These are phyloP conservation scores for Heterocephalus glaber DNA, from an alignment of 2,113 vertebrate genomes.

Conservation along the genomic window DNA sequence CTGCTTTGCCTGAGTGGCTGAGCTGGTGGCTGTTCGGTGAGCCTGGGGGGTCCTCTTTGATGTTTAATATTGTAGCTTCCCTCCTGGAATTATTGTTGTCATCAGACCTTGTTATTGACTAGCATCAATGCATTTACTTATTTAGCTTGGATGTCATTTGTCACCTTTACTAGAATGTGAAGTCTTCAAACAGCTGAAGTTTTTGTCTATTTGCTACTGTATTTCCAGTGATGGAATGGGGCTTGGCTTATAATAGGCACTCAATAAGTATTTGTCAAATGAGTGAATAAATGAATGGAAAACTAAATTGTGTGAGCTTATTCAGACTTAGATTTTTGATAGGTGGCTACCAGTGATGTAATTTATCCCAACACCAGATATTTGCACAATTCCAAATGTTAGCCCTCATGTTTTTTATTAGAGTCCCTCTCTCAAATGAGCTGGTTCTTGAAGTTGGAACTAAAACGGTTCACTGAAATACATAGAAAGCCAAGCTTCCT, in stretches of 20 bases:
- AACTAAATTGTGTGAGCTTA: background rate
- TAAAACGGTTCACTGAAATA: background rate
- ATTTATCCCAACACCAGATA: background rate
- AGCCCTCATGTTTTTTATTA: slow-evolving; percentile 21
- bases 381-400: slow-evolving; percentile 44
- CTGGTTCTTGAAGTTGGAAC: slow-evolving; percentile 46
- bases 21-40: too few species aligned
- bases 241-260: background rate
- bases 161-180: background rate
- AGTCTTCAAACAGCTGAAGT: background rate
- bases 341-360: background rate
- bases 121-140: background rate
- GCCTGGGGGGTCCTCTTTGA: too few species aligned
- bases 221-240: background rate
- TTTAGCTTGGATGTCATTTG: background rate
- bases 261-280: background rate
- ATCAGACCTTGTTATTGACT: background rate
- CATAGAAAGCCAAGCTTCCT: background rate
- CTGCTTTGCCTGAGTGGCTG: too few species aligned
- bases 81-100: slow-evolving; percentile 18
- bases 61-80: background rate
- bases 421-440: background rate
- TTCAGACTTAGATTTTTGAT: slow-evolving; percentile 38
- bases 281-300: background rate
- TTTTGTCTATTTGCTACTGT: background rate